Evolutionary conservation across 23 tunicate genomes (phyloP).

Genomic region (Aplidium turbinatum): DNA sequence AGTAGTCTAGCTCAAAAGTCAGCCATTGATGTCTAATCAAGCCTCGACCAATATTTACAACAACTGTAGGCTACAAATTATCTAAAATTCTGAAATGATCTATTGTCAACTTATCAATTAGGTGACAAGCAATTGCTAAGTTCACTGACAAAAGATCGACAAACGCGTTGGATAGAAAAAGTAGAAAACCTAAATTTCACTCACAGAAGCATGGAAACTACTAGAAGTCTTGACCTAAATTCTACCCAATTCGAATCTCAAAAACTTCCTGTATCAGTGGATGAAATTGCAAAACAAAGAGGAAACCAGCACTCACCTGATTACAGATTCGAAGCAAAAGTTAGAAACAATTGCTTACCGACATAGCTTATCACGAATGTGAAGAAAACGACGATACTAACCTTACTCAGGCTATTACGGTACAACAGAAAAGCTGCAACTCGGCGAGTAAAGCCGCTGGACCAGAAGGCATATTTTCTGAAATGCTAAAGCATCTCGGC

Average conservation of each 20-base stretch:
- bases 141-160: slow-evolving; percentile 11
- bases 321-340: slow-evolving; percentile 2
- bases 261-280: neutral
- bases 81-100: too few species aligned
- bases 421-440: slow-evolving; percentile 3
- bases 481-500: slow-evolving; percentile 24
- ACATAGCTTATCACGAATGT: neutral
- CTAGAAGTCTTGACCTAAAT: slow-evolving; percentile 11
- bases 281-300: slow-evolving; percentile 7
- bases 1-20: too few species aligned
- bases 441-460: slow-evolving; percentile 18
- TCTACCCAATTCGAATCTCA: neutral
- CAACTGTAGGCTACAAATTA: too few species aligned
- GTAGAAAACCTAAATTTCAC: slow-evolving; percentile 23
- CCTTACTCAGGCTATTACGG: neutral
- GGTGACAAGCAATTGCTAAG: slow-evolving; percentile 4
- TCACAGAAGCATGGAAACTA: slow-evolving; percentile 21
- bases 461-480: slow-evolving; percentile 22
- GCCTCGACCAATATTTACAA: too few species aligned
- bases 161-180: slow-evolving; percentile 7
- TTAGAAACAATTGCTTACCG: slow-evolving; percentile 1
- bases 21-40: too few species aligned
- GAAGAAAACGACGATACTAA: neutral
- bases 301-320: slow-evolving; percentile 3
- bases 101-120: too few species aligned